A percentile compares a stretch with the other conserved stretches of the same genome.
These are phyloP conservation scores for Probaryconus sp. DNA, from an alignment of 1,140 invertebrate genomes.

Conservation along the genomic window DNA sequence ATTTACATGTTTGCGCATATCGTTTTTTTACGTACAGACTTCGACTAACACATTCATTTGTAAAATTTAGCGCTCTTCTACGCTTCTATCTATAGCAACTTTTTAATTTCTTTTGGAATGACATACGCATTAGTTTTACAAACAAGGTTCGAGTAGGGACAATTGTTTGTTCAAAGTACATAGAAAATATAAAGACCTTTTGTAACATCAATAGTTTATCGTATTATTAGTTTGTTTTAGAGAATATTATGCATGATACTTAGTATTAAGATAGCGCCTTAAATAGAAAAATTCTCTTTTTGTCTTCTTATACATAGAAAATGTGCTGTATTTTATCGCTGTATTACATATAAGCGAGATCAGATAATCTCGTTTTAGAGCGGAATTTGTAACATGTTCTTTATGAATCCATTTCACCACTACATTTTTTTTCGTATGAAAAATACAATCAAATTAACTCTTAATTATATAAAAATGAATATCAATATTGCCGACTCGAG, in stretches of 20 bases:
- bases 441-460: too few relatives aligned
- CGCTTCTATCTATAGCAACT: constrained; percentile 36
- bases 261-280: constrained; percentile 31
- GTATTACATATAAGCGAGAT: constrained; percentile 39
- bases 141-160: constrained; percentile 38
- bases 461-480: too few relatives aligned
- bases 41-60: constrained; percentile 48
- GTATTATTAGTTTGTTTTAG: constrained; percentile 9
- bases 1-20: constrained; percentile 32
- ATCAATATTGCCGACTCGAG: too few relatives aligned
- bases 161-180: constrained; percentile 42
- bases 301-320: constrained; percentile 53
- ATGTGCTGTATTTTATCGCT: constrained; percentile 40
- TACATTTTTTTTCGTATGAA: too few relatives aligned
- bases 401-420: constrained; percentile 29
- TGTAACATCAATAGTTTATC: constrained; percentile 53
- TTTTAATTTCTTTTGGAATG: constrained; percentile 31
- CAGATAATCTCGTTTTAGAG: constrained; percentile 19
- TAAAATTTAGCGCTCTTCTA: constrained; percentile 50
- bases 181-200: constrained; percentile 56
- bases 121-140: constrained; percentile 46
- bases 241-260: constrained; percentile 14
- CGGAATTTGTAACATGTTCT: too few relatives aligned
- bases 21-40: constrained; percentile 43
- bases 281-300: constrained; percentile 51